Evolutionary conservation across 1,140 invertebrate genomes (phyloP).

Genomic region (Drosophila sp.): DNA sequence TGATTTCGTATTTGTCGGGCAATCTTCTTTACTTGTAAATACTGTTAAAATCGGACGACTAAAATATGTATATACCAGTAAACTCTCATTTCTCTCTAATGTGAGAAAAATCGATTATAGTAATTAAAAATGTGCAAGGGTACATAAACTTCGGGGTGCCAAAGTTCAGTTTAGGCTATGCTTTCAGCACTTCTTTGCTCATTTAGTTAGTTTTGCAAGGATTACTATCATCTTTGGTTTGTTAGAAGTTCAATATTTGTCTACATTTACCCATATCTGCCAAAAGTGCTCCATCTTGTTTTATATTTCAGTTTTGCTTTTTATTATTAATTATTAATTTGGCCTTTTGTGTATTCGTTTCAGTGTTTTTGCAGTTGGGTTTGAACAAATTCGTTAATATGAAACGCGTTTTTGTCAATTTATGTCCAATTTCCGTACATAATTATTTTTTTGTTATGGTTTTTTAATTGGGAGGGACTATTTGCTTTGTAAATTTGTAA

Average conservation of each 20-base stretch:
- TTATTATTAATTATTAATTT: slow-evolving; percentile 57
- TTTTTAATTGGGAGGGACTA: slow-evolving; percentile 66
- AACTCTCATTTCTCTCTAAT: too few species aligned
- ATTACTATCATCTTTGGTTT: not conserved
- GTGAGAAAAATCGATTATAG: too few species aligned
- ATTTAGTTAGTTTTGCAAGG: not conserved
- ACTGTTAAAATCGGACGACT: not conserved
- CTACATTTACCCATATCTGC: slow-evolving; percentile 22
- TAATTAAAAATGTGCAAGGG: not conserved
- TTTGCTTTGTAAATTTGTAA: slow-evolving; percentile 33
- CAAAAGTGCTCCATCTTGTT: slow-evolving; percentile 2
- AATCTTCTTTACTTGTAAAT: not conserved
- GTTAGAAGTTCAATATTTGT: slow-evolving; percentile 30
- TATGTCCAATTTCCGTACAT: slow-evolving; percentile 15
- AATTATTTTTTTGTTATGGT: slow-evolving; percentile 21
- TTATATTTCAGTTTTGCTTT: slow-evolving; percentile 21
- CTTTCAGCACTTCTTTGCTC: not conserved
- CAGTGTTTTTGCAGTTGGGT: slow-evolving; percentile 56
- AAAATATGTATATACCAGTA: not conserved
- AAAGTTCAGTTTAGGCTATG: not conserved
- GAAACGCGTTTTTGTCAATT: slow-evolving; percentile 69
- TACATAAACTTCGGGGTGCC: not conserved
- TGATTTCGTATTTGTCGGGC: too few species aligned
- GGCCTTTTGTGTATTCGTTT: slow-evolving; percentile 59
- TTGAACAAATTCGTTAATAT: slow-evolving; percentile 76